phyloP scores from a whole-genome alignment of 2,888 invertebrate genomes.

The Chloromyia formosa region DNA sequence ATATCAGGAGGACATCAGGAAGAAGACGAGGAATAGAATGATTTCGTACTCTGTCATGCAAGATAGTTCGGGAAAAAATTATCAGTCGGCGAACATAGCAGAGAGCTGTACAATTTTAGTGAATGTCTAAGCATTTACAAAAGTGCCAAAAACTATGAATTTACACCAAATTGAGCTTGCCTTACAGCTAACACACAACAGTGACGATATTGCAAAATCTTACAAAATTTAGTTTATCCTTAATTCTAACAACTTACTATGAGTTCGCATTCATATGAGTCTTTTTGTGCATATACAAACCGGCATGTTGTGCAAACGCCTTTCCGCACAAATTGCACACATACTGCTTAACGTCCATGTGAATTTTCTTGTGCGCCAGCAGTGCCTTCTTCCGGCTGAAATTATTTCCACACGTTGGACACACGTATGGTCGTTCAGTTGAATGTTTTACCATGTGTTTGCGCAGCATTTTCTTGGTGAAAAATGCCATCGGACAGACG shows the following conservation, averaged over 20 bases:
- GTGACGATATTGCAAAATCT: too few species aligned
- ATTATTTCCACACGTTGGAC: conserved; percentile 45
- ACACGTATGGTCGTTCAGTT: conserved; percentile 16
- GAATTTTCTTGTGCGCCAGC: conserved; percentile 51
- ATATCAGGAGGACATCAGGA: too few species aligned
- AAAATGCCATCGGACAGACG: conserved; percentile 47
- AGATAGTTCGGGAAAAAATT: too few species aligned
- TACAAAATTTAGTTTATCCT: too few species aligned
- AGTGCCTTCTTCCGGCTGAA: conserved; percentile 51
- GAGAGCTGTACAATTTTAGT: too few species aligned
- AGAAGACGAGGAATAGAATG: too few species aligned
- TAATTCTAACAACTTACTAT: conserved; percentile 15
- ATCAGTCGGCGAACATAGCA: too few species aligned
- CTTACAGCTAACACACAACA: too few species aligned
- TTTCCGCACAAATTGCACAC: conserved; percentile 51
- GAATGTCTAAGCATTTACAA: too few species aligned
- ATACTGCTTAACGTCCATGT: conserved; percentile 51
- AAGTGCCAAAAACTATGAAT: too few species aligned
- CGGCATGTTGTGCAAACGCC: conserved; percentile 52
- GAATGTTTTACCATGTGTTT: conserved; percentile 28
- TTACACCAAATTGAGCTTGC: too few species aligned
- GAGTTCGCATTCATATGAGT: conserved; percentile 29
- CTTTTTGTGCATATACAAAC: conserved; percentile 43
- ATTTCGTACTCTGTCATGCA: too few species aligned
- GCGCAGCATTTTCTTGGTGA: conserved; percentile 4